A percentile compares a stretch with the other conserved stretches of the same genome.
These are phyloP conservation scores for Dolichotis patagonum DNA, from an alignment of 2,113 vertebrate genomes.

Conservation along the genomic window DNA sequence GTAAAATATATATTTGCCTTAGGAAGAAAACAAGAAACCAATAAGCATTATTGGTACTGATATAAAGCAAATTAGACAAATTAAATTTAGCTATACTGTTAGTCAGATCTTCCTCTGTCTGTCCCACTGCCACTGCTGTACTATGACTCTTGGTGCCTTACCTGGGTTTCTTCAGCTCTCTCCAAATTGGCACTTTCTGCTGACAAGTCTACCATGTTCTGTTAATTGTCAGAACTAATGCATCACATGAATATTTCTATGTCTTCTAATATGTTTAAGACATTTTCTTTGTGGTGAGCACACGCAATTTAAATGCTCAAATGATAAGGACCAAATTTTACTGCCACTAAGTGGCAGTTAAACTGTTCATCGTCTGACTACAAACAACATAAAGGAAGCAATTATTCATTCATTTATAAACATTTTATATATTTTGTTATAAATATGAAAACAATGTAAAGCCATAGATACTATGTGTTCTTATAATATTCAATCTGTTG, in stretches of 20 bases:
- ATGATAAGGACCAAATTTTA: neutral
- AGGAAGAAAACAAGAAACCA: neutral
- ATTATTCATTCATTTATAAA: neutral
- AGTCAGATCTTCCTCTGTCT: neutral
- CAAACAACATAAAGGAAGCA: neutral
- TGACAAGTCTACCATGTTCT: neutral
- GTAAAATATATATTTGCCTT: neutral
- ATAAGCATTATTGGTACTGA: neutral
- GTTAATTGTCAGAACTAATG: neutral
- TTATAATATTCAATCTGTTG: neutral
- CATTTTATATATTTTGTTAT: neutral
- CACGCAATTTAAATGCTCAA: neutral
- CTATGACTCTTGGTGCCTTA: neutral
- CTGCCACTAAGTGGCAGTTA: neutral
- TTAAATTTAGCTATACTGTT: neutral
- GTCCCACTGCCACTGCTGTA: neutral
- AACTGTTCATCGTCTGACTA: neutral
- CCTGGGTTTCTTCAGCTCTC: neutral
- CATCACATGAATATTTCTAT: neutral
- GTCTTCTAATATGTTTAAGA: neutral
- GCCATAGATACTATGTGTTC: neutral
- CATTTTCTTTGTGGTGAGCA: too few species aligned
- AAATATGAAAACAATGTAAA: neutral
- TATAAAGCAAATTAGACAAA: neutral
- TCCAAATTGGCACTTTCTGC: neutral